Base-by-base conservation (phyloP, 2,797 vertebrate genomes). In the Xyrichtys novacula region DNA sequence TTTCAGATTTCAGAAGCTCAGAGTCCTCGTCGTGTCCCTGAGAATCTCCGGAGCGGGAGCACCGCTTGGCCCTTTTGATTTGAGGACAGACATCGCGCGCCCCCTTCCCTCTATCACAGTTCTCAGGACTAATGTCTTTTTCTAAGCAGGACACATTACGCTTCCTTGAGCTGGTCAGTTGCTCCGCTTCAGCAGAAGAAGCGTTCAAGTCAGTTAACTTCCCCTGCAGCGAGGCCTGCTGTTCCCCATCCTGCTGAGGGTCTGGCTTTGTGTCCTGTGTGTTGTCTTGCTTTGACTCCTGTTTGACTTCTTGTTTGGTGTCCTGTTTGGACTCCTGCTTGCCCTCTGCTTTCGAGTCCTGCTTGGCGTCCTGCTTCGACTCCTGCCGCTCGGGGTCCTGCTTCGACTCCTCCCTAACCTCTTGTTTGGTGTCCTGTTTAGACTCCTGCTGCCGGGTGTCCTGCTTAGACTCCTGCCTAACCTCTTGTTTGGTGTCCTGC, bases 1-100 rank as follows among this genome's bases (percentile, higher is more conserved):
- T 95, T 76, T 95, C 93, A 15, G 92, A 67, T 88, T 95, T 96
- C 40, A 88, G 59, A 59, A 80, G 78, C 29, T 71, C 80, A 7
- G 70, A 81, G 44, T 96, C 95, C 69, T 97, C 96, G 58, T 96
- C 95, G 2, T 94, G 94, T 89, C 92, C 96, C 84, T 93, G 95
- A 69, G 94, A 87, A 69, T 95, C 95, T 88, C 95, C 96, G 25
- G 96, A 95, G 73, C 94, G 95, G 26, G 96, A 91, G 77, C 95
- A 96, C 52, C 96, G 94, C 70, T 96, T 99, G 88, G 96, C 93
- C 89, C 94, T 96, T 91, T 97, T 99, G 78, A 96, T 89, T 86
- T 95, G 93, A 29, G 96, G 96, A 23, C 95, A 95, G 52, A 93
- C 87, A 59, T 95, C 91, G 68, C 87, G 93, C 34, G 34, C 62